Evolutionary conservation across 2,113 vertebrate species (phyloP).

Genomic region (Odontesthes bonariensis): DNA sequence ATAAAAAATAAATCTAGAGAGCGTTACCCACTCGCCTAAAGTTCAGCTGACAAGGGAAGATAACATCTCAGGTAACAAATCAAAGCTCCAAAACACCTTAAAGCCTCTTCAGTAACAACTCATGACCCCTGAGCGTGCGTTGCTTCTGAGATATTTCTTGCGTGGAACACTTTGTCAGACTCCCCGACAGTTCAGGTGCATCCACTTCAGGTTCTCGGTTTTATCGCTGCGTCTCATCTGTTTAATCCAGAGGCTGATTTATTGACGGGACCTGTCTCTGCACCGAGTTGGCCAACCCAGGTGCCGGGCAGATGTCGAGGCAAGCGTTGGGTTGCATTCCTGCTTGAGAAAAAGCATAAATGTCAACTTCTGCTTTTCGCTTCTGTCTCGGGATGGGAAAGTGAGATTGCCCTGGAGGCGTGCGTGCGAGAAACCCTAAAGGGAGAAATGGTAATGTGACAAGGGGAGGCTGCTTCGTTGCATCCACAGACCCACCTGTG

Average conservation of each 20-base stretch:
- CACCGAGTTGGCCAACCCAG: constrained; percentile 49
- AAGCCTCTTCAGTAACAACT: constrained; percentile 22
- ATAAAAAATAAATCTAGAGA: constrained; percentile 1
- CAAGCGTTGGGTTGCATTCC: constrained; percentile 45
- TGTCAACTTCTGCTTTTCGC: constrained; percentile 51
- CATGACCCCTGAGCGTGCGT: constrained; percentile 33
- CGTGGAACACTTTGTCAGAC: constrained; percentile 36
- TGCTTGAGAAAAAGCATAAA: constrained; percentile 36
- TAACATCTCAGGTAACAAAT: constrained; percentile 45
- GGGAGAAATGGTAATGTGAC: constrained; percentile 61
- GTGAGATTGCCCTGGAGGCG: constrained; percentile 23
- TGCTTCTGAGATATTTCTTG: constrained; percentile 47
- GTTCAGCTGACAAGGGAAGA: constrained; percentile 33
- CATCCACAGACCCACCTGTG: constrained; percentile 62
- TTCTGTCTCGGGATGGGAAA: constrained; percentile 8
- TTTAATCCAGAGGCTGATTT: constrained; percentile 72
- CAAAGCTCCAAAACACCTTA: constrained; percentile 32
- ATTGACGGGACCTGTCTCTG: constrained; percentile 39
- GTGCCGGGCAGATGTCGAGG: constrained; percentile 73
- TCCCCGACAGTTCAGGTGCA: constrained; percentile 49
- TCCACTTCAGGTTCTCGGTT: constrained; percentile 54
- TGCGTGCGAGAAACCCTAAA: constrained; percentile 36
- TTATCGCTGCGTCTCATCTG: constrained; percentile 52
- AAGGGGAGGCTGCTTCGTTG: constrained; percentile 42
- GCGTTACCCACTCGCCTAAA: not conserved